Evolutionary conservation across 2,113 vertebrate genomes (phyloP).

Genomic region (Silurus meridionalis): DNA sequence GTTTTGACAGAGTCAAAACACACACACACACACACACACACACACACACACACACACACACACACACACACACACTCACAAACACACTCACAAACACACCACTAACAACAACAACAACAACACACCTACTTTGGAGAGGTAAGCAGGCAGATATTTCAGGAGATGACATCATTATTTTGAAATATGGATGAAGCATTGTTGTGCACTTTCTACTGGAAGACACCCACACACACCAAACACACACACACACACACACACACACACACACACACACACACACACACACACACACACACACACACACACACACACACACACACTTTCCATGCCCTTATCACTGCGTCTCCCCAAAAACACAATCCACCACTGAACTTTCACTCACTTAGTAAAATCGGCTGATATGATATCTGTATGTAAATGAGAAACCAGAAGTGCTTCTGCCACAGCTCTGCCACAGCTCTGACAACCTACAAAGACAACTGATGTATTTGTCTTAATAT

Average conservation of each 20-base stretch:
- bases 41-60: not conserved
- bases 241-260: not conserved
- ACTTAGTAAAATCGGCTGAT: not conserved
- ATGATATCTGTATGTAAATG: not conserved
- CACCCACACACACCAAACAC: not conserved
- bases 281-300: constrained; percentile 1
- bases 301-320: not conserved
- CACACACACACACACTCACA: not conserved
- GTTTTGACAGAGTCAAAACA: constrained; percentile 1
- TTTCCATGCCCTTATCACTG: not conserved
- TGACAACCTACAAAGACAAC: not conserved
- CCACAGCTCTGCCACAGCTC: not conserved
- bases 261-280: constrained; percentile 4
- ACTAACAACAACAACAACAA: no score
- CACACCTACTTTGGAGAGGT: not conserved
- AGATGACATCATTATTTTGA: constrained; percentile 42
- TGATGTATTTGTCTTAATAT: not conserved
- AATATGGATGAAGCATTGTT: constrained; percentile 26
- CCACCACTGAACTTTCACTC: not conserved
- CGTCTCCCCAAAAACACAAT: not conserved
- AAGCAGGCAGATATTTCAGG: constrained; percentile 18
- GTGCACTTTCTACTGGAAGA: not conserved
- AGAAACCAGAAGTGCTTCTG: not conserved
- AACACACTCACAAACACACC: no score
- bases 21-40: not conserved